Evolutionary conservation across 2,888 invertebrate genomes (phyloP).

Genomic region (Parnassius glacialis): DNA sequence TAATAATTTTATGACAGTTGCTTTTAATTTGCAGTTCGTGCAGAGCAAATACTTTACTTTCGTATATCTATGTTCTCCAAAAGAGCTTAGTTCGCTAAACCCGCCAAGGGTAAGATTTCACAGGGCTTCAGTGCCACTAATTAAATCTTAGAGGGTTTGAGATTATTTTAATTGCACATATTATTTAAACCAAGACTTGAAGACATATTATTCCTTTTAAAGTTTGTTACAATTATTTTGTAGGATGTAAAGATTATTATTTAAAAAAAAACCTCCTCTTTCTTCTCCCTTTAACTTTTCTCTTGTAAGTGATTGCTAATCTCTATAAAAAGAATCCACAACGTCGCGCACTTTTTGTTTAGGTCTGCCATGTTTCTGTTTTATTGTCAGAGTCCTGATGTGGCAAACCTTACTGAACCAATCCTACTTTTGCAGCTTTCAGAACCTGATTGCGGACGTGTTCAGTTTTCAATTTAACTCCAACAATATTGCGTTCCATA

Average conservation of each 20-base stretch:
- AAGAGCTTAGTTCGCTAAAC: conserved; percentile 22
- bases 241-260: no score
- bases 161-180: conserved; percentile 19
- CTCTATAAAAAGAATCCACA: background rate
- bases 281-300: background rate
- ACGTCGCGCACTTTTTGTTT: no score
- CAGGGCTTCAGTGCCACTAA: conserved; percentile 19
- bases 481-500: no score
- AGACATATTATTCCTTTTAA: conserved; percentile 10
- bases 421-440: no score
- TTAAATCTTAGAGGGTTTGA: conserved; percentile 16
- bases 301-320: background rate
- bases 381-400: no score
- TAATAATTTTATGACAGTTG: no score
- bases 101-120: conserved; percentile 22
- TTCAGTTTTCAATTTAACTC: no score
- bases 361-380: no score
- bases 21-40: conserved; percentile 19
- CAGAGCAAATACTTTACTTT: conserved; percentile 22
- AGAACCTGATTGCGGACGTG: no score
- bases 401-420: no score
- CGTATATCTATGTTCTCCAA: conserved; percentile 22
- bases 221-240: background rate
- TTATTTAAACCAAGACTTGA: conserved; percentile 3
- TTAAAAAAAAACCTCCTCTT: no score